A percentile compares a stretch with the other conserved stretches of the same genome.
Conservation (phyloP, 2,888 invertebrate genomes). For the Microplitis deprimator region DNA sequence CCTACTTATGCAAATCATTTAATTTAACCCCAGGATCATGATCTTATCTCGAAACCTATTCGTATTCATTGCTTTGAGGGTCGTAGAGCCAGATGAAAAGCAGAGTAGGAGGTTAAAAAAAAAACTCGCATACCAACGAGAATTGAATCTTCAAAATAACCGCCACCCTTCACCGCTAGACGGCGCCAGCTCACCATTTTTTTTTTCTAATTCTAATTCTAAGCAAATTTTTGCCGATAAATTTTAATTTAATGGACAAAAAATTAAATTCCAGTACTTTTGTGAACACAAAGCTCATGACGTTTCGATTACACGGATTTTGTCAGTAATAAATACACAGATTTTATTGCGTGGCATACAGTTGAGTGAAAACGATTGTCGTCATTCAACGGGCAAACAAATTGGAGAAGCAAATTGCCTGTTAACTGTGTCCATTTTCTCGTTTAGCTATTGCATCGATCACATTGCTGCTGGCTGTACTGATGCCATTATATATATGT, state of each 20-base stretch:
- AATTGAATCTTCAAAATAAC: neutral
- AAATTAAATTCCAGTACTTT: neutral
- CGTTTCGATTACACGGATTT: constrained; percentile 12
- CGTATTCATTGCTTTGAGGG: constrained; percentile 69
- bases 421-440: constrained; percentile 20
- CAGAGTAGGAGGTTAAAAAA: constrained; percentile 25
- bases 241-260: neutral
- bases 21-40: constrained; percentile 70
- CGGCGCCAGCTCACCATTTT: too few species aligned
- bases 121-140: constrained; percentile 4
- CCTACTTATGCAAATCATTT: constrained; percentile 73
- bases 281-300: neutral
- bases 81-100: constrained; percentile 20
- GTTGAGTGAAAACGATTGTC: constrained; percentile 17
- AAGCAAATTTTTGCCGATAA: too few species aligned
- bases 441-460: constrained; percentile 19
- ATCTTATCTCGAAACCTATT: constrained; percentile 71
- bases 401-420: constrained; percentile 22
- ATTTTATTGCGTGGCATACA: neutral
- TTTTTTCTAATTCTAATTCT: too few species aligned
- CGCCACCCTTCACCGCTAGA: too few species aligned
- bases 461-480: constrained; percentile 2
- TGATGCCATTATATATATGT: neutral
- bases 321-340: neutral
- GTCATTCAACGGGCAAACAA: constrained; percentile 20